Conservation (phyloP, 2,888 invertebrate genomes). For the Cosmorhoe ocellata region DNA sequence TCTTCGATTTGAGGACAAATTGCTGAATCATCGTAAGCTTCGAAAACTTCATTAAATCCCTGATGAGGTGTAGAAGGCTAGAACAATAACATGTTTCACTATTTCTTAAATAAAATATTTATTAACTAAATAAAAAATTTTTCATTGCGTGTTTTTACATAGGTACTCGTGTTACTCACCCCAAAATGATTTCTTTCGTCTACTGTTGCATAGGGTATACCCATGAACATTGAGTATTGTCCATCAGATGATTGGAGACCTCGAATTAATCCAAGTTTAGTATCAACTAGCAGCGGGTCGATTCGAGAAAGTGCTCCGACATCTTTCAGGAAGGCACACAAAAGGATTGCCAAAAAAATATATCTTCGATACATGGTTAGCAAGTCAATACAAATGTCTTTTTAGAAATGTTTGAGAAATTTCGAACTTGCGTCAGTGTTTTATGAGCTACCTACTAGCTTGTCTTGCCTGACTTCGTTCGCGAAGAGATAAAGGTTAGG, state of each 20-base stretch:
- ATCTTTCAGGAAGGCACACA: slow-evolving; percentile 24
- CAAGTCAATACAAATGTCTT: too few species aligned
- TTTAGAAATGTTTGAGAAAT: too few species aligned
- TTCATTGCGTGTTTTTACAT: too few species aligned
- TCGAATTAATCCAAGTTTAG: slow-evolving; percentile 34
- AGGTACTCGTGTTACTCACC: slow-evolving; percentile 31
- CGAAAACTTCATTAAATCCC: slow-evolving; percentile 47
- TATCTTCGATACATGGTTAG: slow-evolving; percentile 3
- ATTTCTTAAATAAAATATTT: too few species aligned
- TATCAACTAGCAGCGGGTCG: slow-evolving; percentile 36
- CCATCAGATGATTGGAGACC: slow-evolving; percentile 33
- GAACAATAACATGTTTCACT: neutral
- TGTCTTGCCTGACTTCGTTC: too few species aligned
- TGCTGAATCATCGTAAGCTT: slow-evolving; percentile 55
- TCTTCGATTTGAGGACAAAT: slow-evolving; percentile 55
- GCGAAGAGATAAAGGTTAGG: too few species aligned
- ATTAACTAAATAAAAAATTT: too few species aligned
- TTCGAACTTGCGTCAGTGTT: too few species aligned
- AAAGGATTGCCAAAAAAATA: slow-evolving; percentile 25
- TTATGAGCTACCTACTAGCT: too few species aligned
- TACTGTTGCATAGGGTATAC: slow-evolving; percentile 42
- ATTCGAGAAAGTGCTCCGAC: slow-evolving; percentile 29
- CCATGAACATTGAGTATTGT: slow-evolving; percentile 36
- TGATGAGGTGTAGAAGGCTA: slow-evolving; percentile 50
- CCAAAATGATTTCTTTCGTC: slow-evolving; percentile 37